phyloP scores from a whole-genome alignment of 2,888 invertebrate species.

The Halictus ligatus region DNA sequence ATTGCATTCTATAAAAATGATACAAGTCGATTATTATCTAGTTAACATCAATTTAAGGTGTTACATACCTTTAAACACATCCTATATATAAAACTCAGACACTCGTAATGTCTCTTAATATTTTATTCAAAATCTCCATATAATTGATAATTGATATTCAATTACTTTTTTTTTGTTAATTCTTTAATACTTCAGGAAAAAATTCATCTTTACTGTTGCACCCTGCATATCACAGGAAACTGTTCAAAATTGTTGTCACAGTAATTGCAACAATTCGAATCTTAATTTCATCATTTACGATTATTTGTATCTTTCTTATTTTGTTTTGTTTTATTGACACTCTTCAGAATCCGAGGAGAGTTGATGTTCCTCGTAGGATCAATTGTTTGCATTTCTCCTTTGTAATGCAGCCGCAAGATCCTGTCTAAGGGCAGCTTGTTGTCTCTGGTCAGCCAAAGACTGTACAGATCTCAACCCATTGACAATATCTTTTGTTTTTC shows the following conservation, averaged over 20 bases:
- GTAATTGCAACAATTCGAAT: constrained; percentile 42
- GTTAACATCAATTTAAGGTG: constrained; percentile 21
- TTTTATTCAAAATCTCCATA: constrained; percentile 54
- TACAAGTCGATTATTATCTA: constrained; percentile 9
- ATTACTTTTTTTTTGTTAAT: constrained; percentile 46
- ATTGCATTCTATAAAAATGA: constrained; percentile 22
- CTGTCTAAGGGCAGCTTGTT: constrained; percentile 93
- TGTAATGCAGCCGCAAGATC: constrained; percentile 94
- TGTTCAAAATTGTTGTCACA: constrained; percentile 39
- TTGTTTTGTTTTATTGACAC: constrained; percentile 40
- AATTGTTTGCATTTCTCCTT: constrained; percentile 91
- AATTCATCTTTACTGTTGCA: constrained; percentile 56
- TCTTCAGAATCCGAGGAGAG: constrained; percentile 41
- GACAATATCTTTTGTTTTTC: constrained; percentile 99
- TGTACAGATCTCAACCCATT: constrained; percentile 95
- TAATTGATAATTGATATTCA: constrained; percentile 58
- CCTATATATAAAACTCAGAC: constrained; percentile 44
- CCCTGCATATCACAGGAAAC: constrained; percentile 55
- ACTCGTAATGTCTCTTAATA: constrained; percentile 58
- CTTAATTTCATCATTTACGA: constrained; percentile 51
- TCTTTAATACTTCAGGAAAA: constrained; percentile 56
- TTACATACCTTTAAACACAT: constrained; percentile 56
- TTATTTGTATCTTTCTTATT: constrained; percentile 35
- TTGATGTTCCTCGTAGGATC: constrained; percentile 76
- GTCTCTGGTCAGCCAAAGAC: constrained; percentile 93